These are phyloP conservation scores for Petrocephalus zakoni DNA, from an alignment of 2,113 vertebrate species.

Conservation along the genomic window DNA sequence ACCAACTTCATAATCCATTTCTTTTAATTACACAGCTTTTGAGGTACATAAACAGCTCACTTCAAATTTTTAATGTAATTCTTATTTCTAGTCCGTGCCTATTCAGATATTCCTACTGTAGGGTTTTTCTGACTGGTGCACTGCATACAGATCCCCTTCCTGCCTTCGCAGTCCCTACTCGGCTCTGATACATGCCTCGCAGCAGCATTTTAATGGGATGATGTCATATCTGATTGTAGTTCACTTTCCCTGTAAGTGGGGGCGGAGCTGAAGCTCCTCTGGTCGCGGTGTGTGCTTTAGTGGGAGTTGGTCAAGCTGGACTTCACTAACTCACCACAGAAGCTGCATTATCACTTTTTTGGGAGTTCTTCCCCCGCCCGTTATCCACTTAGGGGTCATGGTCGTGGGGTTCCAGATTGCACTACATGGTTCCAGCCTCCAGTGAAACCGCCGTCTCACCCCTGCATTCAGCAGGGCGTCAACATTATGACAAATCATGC, in stretches of 20 bases:
- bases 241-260: neutral
- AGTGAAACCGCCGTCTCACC: neutral
- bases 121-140: neutral
- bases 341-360: neutral
- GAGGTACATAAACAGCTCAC: neutral
- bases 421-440: neutral
- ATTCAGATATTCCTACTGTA: neutral
- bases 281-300: neutral
- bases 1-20: neutral
- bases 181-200: neutral
- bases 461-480: neutral
- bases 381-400: neutral
- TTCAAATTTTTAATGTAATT: slow-evolving; percentile 4
- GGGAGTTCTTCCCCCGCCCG: neutral
- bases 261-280: neutral
- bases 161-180: neutral
- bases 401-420: neutral
- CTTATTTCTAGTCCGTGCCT: neutral
- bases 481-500: neutral
- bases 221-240: slow-evolving; percentile 2
- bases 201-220: slow-evolving; percentile 7
- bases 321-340: neutral
- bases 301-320: neutral
- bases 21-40: neutral
- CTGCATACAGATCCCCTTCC: neutral